These are phyloP conservation scores for Mnemiopsis leidyi DNA, from an alignment of 37 sponge, comb jelly and placozoan species.

Conservation along the genomic window DNA sequence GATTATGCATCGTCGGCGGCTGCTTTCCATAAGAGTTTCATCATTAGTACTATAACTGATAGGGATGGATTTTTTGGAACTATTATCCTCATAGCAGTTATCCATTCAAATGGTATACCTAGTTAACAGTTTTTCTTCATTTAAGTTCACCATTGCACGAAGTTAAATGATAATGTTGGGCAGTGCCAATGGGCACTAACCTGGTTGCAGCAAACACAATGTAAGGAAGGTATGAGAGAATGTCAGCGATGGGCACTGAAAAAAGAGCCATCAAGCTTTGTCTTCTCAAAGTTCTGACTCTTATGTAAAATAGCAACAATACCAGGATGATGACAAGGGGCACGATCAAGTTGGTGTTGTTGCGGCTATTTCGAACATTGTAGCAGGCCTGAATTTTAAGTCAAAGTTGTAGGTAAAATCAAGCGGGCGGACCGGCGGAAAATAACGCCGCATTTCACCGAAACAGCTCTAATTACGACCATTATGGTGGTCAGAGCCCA, in stretches of 20 bases:
- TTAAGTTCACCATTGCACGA: too few species aligned
- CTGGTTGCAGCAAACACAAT: not conserved
- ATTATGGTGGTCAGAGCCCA: not conserved
- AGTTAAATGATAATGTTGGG: too few species aligned
- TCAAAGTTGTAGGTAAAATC: not conserved
- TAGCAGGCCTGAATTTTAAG: not conserved
- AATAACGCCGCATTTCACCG: not conserved
- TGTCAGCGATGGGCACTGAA: not conserved
- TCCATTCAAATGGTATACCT: too few species aligned
- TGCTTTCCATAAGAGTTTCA: not conserved
- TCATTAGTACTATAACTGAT: too few species aligned
- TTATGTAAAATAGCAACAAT: not conserved
- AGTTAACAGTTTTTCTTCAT: too few species aligned
- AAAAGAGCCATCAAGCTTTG: not conserved
- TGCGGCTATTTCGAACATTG: not conserved
- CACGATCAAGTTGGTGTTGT: not conserved
- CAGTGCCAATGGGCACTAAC: too few species aligned
- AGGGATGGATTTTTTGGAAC: too few species aligned
- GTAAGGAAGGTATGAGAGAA: not conserved
- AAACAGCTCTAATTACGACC: not conserved
- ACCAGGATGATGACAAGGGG: not conserved
- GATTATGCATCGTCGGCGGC: not conserved
- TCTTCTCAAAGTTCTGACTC: not conserved
- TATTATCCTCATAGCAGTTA: too few species aligned
- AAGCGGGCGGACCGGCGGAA: not conserved